Evolutionary conservation across 2,888 invertebrate species (phyloP).

Genomic region (Drosophila testacea): DNA sequence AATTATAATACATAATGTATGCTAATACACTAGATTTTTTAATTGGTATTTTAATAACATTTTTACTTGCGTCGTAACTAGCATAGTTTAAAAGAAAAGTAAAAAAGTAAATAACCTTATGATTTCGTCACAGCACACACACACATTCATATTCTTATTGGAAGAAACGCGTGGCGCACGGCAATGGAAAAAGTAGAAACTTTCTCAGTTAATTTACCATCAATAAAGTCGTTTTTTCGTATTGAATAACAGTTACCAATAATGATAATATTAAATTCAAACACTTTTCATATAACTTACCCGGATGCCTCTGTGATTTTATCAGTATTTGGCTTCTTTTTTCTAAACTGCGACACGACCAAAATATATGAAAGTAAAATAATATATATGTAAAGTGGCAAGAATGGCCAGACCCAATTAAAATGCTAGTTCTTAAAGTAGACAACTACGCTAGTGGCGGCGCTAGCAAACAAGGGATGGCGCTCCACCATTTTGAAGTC

Average conservation of each 20-base stretch:
- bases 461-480: no score
- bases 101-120: slow-evolving; percentile 42
- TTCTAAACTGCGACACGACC: slow-evolving; percentile 56
- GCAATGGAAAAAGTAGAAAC: slow-evolving; percentile 12
- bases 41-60: slow-evolving; percentile 1
- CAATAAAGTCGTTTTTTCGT: slow-evolving; percentile 51
- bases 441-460: no score
- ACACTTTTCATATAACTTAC: slow-evolving; percentile 57
- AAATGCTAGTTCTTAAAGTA: no score
- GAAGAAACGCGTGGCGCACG: slow-evolving; percentile 73
- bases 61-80: not conserved
- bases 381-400: no score
- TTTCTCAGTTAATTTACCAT: slow-evolving; percentile 26
- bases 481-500: no score
- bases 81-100: slow-evolving; percentile 1
- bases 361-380: slow-evolving; percentile 58
- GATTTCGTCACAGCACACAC: slow-evolving; percentile 54
- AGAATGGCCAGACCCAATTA: no score
- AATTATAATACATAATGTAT: not conserved
- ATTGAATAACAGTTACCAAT: slow-evolving; percentile 38
- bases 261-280: slow-evolving; percentile 4
- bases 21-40: not conserved
- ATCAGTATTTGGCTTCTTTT: slow-evolving; percentile 72
- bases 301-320: slow-evolving; percentile 77
- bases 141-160: slow-evolving; percentile 33